These are phyloP conservation scores for Myopa tessellatipennis DNA, from an alignment of 2,888 invertebrate species.

Conservation along the genomic window DNA sequence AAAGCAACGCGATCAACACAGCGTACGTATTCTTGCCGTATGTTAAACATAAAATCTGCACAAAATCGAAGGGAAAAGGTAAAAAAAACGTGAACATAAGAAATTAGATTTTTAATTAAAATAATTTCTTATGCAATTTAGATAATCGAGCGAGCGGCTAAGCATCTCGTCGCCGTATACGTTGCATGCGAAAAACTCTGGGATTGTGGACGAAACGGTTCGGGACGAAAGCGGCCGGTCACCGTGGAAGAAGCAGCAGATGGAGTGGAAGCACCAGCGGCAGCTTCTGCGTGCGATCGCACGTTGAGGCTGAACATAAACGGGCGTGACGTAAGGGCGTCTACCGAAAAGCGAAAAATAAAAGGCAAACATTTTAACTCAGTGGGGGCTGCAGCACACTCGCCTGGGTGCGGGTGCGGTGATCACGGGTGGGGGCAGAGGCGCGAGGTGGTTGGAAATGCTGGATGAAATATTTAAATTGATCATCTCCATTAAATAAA, in stretches of 20 bases:
- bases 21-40: constrained; percentile 35
- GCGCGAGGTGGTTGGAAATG: neutral
- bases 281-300: constrained; percentile 40
- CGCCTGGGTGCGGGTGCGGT: neutral
- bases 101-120: constrained; percentile 69
- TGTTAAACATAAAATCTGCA: constrained; percentile 48
- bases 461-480: constrained; percentile 61
- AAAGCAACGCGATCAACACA: neutral
- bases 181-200: neutral
- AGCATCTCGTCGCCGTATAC: neutral
- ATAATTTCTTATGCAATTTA: constrained; percentile 69
- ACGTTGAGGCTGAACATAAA: constrained; percentile 3
- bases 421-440: neutral
- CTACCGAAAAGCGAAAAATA: constrained; percentile 60
- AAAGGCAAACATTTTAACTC: constrained; percentile 64
- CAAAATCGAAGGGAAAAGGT: constrained; percentile 8
- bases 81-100: constrained; percentile 45
- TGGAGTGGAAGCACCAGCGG: constrained; percentile 22
- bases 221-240: neutral
- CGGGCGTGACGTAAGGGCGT: constrained; percentile 57
- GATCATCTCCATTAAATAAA: constrained; percentile 68
- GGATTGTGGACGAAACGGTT: neutral
- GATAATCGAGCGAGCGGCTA: constrained; percentile 65
- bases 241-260: constrained; percentile 1
- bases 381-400: constrained; percentile 41